Evolutionary conservation across 2,113 vertebrate genomes (phyloP).

Genomic region (Galeopterus variegatus): DNA sequence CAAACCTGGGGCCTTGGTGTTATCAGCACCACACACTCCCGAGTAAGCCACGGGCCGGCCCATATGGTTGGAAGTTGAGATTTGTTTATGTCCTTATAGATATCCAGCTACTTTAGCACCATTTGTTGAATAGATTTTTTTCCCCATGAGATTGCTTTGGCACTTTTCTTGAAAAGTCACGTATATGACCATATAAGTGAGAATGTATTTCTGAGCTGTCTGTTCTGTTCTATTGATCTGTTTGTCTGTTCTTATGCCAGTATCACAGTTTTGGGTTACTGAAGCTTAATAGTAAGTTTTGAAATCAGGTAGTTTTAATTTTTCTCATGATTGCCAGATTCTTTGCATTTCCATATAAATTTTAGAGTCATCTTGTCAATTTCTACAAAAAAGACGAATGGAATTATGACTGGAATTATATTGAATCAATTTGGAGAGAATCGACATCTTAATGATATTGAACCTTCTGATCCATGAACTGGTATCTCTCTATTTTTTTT

Average conservation of each 20-base stretch:
- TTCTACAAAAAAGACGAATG: background rate
- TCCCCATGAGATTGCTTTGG: background rate
- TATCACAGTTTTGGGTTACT: background rate
- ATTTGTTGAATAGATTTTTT: background rate
- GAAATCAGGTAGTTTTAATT: background rate
- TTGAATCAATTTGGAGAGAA: conserved; percentile 25
- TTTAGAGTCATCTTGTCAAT: conserved; percentile 14
- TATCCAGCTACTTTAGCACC: background rate
- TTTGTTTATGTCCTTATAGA: background rate
- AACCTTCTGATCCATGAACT: background rate
- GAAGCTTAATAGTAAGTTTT: conserved; percentile 10
- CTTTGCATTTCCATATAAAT: conserved; percentile 32
- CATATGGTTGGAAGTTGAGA: background rate
- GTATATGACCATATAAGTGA: background rate
- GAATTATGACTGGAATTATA: conserved; percentile 44
- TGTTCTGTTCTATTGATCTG: background rate
- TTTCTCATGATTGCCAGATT: background rate
- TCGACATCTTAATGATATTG: background rate
- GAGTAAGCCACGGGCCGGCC: too few relatives aligned
- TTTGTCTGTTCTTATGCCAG: background rate
- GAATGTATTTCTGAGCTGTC: conserved; percentile 3
- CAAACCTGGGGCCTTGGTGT: too few relatives aligned
- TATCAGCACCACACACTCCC: too few relatives aligned
- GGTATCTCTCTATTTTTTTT: background rate
- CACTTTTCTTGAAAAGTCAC: background rate